Evolutionary conservation across 1,140 invertebrate species (phyloP), one percentile per base, ranked within the genome.

Genomic region (Stegodyphus dumicola): DNA sequence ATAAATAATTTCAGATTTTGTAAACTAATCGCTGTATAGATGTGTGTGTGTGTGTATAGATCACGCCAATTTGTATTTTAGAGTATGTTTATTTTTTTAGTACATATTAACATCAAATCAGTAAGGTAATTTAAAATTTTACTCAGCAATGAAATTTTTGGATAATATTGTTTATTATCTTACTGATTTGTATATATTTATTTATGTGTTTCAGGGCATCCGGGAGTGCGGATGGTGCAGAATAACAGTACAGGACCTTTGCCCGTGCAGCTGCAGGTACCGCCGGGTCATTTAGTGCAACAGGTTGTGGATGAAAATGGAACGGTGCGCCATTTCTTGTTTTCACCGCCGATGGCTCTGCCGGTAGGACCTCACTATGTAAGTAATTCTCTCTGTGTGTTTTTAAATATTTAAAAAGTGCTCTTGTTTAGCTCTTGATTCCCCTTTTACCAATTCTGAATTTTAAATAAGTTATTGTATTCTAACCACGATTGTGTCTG

Each of bases 301-400:
- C 96, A 96, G 90, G 95, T 97, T 88, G 93, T 97, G 87, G 96
- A 97, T 91, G 96, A 97, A 90, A 94, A 93, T 90, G 95, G 95
- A 77, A 94, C 95, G 80, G 92, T 97, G 87, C 93, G 95, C 64
- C 96, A 97, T 91, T 95, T 96, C 88, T 94, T 97, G 88, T 33
- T 77, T 15, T 92, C 96, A 79, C 95, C 94, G 11, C 93, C 94
- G 76, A 94, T 95, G 89, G 91, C 90, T 18, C 93, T 93, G 77
- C 73, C 77, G 0, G 77, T 85, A 64, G 83, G 87, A 69, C 77
- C 75, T 33, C 56, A 69, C 64, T 81, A 75, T n/a, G 85, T 85
- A 54, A 85, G 83, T 85, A 18, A 1, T 33, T 60, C 33, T 33
- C 33, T 33, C 33, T 33, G 33, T 33, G 33, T 33, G 33, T 33